Base-by-base conservation (phyloP, 2,888 invertebrate genomes). In the Troglohyphantes excavatus region DNA sequence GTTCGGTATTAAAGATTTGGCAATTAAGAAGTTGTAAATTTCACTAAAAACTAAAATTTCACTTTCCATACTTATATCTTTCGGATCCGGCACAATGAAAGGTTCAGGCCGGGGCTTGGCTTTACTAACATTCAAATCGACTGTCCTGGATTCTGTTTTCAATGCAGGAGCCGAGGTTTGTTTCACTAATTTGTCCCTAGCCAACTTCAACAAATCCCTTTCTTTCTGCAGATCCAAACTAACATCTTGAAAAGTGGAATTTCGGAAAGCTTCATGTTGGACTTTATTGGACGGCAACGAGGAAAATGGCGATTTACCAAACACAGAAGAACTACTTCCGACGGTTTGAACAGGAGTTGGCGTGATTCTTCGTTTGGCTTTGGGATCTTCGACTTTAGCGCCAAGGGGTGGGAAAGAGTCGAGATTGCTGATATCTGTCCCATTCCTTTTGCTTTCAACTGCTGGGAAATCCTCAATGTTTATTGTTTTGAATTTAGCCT, bases 1-100 rank as follows among this genome's bases (percentile, higher is more conserved):
- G 93, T 96, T 96, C 29, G 96, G 93, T 27, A 96, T 95, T 78
- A 96, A 93, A 92, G 95, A 95, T 92, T 95, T 94, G 91, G 95
- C 94, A 13, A 96, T 93, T 91, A 96, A 94, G 76, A 93, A 93
- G 70, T 95, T 94, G 91, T 96, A 96, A 59, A 96, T 93, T 87
- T 94, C 92, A 1, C 95, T 93, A 33, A 96, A 92, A 29, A 94
- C 92, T 91, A 96, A 94, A 0, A 96, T 93, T 91, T 95, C 93
- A 0, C 94, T 94, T 91, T 93, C 94, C 91, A 94, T 94, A 5
- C 94, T 93, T 0, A 96, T 95, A 91, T 94, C 91, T 26, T 84
- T 78, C 21, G 90, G 91, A 68, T 85, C 61, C 19, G 90, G 90
- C 23, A 33, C 17, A 53, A 90, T 13, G 43, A 33, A 83, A 26